Percentiles rank a stretch among this genome's conserved stretches.
phyloP scores from a whole-genome alignment of 1,140 invertebrate genomes.

The Myzus persicae region DNA sequence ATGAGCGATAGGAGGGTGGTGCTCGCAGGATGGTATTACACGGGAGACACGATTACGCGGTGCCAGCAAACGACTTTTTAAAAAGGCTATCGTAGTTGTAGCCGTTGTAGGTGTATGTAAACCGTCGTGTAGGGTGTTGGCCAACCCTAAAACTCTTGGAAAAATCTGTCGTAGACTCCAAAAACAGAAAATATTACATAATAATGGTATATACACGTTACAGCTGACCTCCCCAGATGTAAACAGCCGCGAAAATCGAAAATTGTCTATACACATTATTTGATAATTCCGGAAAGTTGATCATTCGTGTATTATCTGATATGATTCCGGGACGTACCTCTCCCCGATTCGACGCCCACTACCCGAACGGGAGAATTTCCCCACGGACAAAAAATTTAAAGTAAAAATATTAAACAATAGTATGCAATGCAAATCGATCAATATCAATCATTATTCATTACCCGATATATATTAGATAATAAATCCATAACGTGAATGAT shows the following conservation, averaged over 20 bases:
- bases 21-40: background rate
- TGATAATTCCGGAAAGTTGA: background rate
- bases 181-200: background rate
- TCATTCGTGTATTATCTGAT: too few species aligned
- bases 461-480: too few species aligned
- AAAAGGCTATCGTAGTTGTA: background rate
- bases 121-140: background rate
- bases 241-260: background rate
- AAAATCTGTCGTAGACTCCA: background rate
- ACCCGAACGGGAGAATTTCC: too few species aligned
- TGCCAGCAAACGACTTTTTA: background rate
- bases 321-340: too few species aligned
- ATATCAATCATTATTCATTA: too few species aligned
- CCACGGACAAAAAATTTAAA: too few species aligned
- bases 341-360: too few species aligned
- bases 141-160: background rate
- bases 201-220: background rate
- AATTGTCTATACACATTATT: background rate
- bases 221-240: background rate
- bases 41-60: background rate
- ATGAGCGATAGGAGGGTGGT: background rate
- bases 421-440: too few species aligned
- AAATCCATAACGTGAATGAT: too few species aligned
- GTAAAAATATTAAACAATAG: too few species aligned
- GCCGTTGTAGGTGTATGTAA: background rate